These are phyloP conservation scores for Hyposoter dolosus DNA, from an alignment of 2,888 invertebrate genomes.

Conservation along the genomic window DNA sequence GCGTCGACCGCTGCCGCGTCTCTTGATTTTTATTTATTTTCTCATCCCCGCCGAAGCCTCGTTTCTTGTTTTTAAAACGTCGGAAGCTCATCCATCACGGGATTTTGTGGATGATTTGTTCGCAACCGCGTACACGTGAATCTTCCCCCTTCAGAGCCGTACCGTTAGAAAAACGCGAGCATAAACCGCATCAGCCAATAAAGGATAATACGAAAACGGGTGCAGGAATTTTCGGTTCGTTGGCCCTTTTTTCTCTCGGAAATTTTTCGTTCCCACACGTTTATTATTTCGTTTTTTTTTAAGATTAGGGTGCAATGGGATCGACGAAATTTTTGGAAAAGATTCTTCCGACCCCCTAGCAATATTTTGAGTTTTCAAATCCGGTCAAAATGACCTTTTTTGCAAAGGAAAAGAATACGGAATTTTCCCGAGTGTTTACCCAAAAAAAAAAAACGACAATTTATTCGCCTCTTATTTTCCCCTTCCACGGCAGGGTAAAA, in stretches of 20 bases:
- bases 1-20: too few species aligned
- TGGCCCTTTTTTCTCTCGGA: not conserved
- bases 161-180: conserved; percentile 19
- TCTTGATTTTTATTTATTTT: conserved; percentile 10
- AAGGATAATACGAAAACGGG: conserved; percentile 8
- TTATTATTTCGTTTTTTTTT: not conserved
- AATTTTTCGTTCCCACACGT: not conserved
- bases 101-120: conserved; percentile 56
- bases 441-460: not conserved
- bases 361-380: not conserved
- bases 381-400: not conserved
- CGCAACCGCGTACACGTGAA: conserved; percentile 7
- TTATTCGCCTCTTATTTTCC: not conserved
- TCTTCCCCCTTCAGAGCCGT: not conserved
- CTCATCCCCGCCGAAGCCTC: not conserved
- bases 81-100: conserved; percentile 54
- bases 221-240: conserved; percentile 10
- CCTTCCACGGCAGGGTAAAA: not conserved
- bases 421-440: not conserved
- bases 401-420: not conserved
- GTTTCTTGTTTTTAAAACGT: conserved; percentile 52
- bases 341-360: not conserved
- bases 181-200: conserved; percentile 13
- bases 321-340: not conserved
- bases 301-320: not conserved